Conservation (phyloP, 2,888 invertebrate genomes). For the Archips xylosteana region DNA sequence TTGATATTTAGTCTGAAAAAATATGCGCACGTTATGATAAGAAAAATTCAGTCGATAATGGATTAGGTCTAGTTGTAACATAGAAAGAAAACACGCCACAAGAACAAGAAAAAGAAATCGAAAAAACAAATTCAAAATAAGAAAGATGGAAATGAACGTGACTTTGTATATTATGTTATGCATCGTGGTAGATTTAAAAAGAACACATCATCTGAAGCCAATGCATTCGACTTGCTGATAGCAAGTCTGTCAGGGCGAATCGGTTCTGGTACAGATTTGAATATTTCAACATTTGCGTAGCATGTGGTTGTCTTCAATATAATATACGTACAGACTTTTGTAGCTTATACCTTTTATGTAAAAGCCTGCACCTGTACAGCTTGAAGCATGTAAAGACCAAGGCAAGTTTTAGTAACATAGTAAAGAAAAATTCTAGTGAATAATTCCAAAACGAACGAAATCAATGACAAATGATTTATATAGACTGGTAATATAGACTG, state of each 20-base stretch:
- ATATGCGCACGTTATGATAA: not conserved
- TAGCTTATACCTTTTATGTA: too few relatives aligned
- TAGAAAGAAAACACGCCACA: not conserved
- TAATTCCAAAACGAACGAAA: too few relatives aligned
- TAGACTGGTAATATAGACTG: too few relatives aligned
- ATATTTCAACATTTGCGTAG: not conserved
- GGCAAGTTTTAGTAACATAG: too few relatives aligned
- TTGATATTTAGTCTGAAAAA: too few relatives aligned
- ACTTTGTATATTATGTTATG: constrained; percentile 18
- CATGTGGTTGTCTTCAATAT: not conserved
- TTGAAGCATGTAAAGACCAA: too few relatives aligned
- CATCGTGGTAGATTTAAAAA: not conserved
- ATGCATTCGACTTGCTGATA: constrained; percentile 30
- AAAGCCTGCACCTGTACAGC: too few relatives aligned
- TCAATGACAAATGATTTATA: too few relatives aligned
- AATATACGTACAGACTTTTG: too few relatives aligned
- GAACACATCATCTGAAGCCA: constrained; percentile 12
- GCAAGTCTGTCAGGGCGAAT: constrained; percentile 10
- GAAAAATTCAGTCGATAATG: not conserved
- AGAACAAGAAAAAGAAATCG: not conserved
- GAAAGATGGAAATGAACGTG: constrained; percentile 4
- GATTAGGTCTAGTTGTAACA: not conserved
- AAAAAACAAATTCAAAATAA: not conserved
- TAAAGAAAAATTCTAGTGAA: too few relatives aligned
- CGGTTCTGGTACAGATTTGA: not conserved